Evolutionary conservation across 2,113 vertebrate species (phyloP).

Genomic region (Brachionichthys hirsutus): DNA sequence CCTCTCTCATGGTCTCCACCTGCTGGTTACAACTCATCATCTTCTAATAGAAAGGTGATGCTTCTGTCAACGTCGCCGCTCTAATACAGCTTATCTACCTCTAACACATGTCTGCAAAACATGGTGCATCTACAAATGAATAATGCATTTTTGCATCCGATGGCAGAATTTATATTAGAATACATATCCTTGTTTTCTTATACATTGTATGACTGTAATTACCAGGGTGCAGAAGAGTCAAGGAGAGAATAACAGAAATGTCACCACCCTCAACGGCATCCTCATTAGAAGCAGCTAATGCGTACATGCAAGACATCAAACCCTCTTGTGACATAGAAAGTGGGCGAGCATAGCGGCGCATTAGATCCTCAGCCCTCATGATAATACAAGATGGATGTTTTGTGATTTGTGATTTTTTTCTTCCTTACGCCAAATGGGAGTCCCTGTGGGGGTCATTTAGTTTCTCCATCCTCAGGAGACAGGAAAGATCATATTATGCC

Average conservation of each 20-base stretch:
- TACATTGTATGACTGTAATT: slow-evolving; percentile 40
- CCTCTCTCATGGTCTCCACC: slow-evolving; percentile 9
- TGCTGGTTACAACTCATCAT: slow-evolving; percentile 41
- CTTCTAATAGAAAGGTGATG: slow-evolving; percentile 37
- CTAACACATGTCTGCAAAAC: slow-evolving; percentile 58
- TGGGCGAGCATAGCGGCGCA: neutral
- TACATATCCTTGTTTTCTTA: slow-evolving; percentile 55
- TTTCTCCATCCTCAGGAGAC: neutral
- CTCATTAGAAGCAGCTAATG: slow-evolving; percentile 57
- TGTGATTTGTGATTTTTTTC: no score
- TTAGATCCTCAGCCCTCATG: slow-evolving; percentile 41
- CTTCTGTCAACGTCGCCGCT: slow-evolving; percentile 54
- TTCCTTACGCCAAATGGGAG: slow-evolving; percentile 26
- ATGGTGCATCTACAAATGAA: slow-evolving; percentile 57
- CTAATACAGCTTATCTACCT: slow-evolving; percentile 52
- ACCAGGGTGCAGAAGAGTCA: slow-evolving; percentile 43
- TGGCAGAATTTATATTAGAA: slow-evolving; percentile 27
- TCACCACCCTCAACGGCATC: slow-evolving; percentile 53
- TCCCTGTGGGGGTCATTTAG: slow-evolving; percentile 6
- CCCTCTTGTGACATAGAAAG: slow-evolving; percentile 30
- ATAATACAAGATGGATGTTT: slow-evolving; percentile 18
- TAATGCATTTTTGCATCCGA: slow-evolving; percentile 51
- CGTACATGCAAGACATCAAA: slow-evolving; percentile 53
- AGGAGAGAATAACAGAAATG: slow-evolving; percentile 58
- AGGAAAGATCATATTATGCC: slow-evolving; percentile 30